A percentile compares a stretch with the other conserved stretches of the same genome.
phyloP scores from a whole-genome alignment of 2,113 vertebrate genomes.

The Perccottus glenii region DNA sequence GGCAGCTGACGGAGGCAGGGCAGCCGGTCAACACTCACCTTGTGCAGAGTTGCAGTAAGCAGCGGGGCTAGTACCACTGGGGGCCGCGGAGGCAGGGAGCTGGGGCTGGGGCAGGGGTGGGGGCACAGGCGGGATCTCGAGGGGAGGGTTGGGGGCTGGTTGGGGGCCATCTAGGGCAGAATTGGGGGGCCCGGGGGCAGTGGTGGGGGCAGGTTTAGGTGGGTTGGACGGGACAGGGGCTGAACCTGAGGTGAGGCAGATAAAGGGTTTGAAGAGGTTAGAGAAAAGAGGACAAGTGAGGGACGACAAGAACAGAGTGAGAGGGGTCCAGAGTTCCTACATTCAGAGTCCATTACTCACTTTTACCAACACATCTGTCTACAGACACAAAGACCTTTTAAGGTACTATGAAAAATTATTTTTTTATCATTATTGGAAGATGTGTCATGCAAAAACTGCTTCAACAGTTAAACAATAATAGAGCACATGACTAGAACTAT shows the following conservation, averaged over 20 bases:
- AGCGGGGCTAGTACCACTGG: conserved; percentile 87
- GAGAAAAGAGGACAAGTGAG: conserved; percentile 36
- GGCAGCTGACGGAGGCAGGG: background rate
- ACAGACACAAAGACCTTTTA: too few relatives aligned
- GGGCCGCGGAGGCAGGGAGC: conserved; percentile 85
- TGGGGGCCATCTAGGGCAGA: conserved; percentile 75
- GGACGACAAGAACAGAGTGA: conserved; percentile 45
- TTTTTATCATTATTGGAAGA: too few relatives aligned
- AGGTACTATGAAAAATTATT: too few relatives aligned
- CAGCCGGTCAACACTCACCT: conserved; percentile 86
- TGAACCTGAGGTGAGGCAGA: conserved; percentile 78
- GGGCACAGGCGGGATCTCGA: conserved; percentile 90
- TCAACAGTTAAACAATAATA: too few relatives aligned
- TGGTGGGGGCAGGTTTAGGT: conserved; percentile 78
- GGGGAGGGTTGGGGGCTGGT: conserved; percentile 64
- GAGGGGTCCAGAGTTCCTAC: background rate
- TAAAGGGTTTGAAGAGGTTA: conserved; percentile 19
- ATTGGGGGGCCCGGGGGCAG: conserved; percentile 74
- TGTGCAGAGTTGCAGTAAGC: conserved; percentile 88
- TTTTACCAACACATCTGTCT: too few relatives aligned
- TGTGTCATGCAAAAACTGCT: too few relatives aligned
- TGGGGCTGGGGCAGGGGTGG: conserved; percentile 93
- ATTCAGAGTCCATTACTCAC: too few relatives aligned
- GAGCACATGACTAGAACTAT: too few relatives aligned
- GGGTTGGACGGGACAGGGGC: conserved; percentile 83